Base-by-base conservation (phyloP, 2,888 invertebrate species). In the Lutraria lutraria region DNA sequence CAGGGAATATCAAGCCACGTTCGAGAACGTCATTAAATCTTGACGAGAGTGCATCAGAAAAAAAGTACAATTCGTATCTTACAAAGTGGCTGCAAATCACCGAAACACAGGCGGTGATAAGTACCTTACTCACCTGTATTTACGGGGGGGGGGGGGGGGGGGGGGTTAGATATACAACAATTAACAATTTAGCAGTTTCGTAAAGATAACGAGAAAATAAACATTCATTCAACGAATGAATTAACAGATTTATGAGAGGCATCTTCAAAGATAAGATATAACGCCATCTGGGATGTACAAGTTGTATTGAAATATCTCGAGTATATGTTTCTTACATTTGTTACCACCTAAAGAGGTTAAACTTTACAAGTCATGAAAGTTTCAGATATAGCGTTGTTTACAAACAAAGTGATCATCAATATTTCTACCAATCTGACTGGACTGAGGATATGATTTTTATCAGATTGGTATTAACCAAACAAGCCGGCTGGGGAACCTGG, bases 191-290 rank as follows among this genome's bases (percentile, higher is more conserved):
- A 81, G 81, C 29, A 53, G 53, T 81, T 81, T 81, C 52, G 53
- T 81, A 4, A 4, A 25, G 52, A 19, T 81, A 13, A 52, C 53
- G 43, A 53, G 81, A 81, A 81, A 8, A 52, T 81, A n/a, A 54
- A 81, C 21, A 81, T 81, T n/a, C 81, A 81, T n/a, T 21, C 15
- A 81, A 81, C 54, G 83, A 83, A 15, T 15, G 13, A 29, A 60
- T 83, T 54, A 34, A 0, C 2, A 19, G 72, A 21, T 84, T 84
- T 72, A 84, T 84, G 84, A 84, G 68, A 72, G 84, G 84, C 10
- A 53, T 72, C 0, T 72, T 72, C 43, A 68, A 84, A 16, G 13
- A 68, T 72, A 25, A 10, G 72, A 21, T 84, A 84, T 31, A 34
- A 10, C 19, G 8, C 15, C 16, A 84, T 72, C n/a, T 84, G 84